Evolutionary conservation across 2,888 invertebrate species (phyloP), one percentile per base, ranked within the genome.

Genomic region (Cheilosia vulpina): DNA sequence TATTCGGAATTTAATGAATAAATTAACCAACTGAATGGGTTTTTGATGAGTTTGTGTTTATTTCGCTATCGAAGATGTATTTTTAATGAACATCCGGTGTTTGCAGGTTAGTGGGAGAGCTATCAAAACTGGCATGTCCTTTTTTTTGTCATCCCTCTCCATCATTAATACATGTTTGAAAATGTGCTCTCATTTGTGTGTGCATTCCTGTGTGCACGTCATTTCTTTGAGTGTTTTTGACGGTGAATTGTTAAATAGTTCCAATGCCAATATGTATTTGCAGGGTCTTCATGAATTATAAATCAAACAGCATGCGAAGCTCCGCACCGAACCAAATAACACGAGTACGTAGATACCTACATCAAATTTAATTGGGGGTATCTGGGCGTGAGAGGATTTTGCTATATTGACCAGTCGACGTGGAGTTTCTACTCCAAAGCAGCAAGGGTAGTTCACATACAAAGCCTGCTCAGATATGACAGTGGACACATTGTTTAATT

Each of bases 281-380:
- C 73, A 55, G 53, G 53, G 75, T 62, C 57, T 27, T 7, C 55
- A 75, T 81, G 75, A 75, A 76, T 81, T 76, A 52, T 69, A 63
- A 68, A 81, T 68, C 45, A 60, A 55, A 41, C 53, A 38, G 11
- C 19, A 19, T 60, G 52, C 7, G 21, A 53, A 65, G 4, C 11
- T 50, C 17, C 52, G 5, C 24, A 60, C 1, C 19, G 38, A 19
- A 11, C 9, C 47, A 17, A 2, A 50, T 15, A 31, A 31, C 13
- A 31, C 27, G 31, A 4, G 31, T 63, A 19, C 38, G 57, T 55
- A 41, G 27, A 21, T n/a, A 19, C 24, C 15, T 41, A 66, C 31
- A 17, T 9, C 34, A 57, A 7, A 19, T 43, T 45, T 43, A 41
- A 55, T 55, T 68, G 27, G 24, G 27, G 31, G 45, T 11, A 15